These are phyloP conservation scores for Phortica variegata DNA, from an alignment of 1,140 invertebrate genomes.

Conservation along the genomic window DNA sequence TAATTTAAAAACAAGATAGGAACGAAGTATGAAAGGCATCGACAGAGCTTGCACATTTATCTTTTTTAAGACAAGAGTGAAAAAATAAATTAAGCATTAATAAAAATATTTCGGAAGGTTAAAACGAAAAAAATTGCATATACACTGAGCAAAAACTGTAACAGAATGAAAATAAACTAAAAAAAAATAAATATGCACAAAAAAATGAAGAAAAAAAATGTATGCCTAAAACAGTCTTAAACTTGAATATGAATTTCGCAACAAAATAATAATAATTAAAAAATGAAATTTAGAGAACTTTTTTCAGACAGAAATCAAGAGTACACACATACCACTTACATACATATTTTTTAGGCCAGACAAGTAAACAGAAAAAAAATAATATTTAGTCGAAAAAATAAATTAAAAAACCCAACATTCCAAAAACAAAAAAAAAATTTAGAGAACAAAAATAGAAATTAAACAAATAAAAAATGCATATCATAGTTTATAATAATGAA, in stretches of 20 bases:
- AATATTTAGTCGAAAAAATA: conserved; percentile 29
- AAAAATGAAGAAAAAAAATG: not conserved
- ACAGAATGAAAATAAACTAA: conserved; percentile 16
- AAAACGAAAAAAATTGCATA: conserved; percentile 14
- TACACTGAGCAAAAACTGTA: conserved; percentile 11
- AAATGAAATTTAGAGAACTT: conserved; percentile 12
- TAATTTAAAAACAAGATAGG: conserved; percentile 10
- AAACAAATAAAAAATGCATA: conserved; percentile 53
- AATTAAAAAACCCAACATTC: conserved; percentile 11
- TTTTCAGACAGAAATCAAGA: conserved; percentile 20
- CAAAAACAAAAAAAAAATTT: conserved; percentile 22
- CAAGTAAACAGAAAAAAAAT: conserved; percentile 11
- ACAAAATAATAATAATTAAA: conserved; percentile 7
- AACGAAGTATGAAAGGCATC: conserved; percentile 7
- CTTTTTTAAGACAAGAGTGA: no score
- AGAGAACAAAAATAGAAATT: conserved; percentile 38
- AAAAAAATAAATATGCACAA: not conserved
- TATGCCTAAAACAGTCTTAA: no score
- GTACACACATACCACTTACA: conserved; percentile 23
- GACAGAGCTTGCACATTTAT: no score
- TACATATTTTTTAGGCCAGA: conserved; percentile 42
- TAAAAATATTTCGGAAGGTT: conserved; percentile 20
- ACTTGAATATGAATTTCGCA: not conserved
- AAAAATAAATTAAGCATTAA: not conserved
- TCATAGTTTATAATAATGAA: conserved; percentile 47